Evolutionary conservation across 2,797 vertebrate genomes (phyloP), one percentile per base, ranked within the genome.

Genomic region (Spinus olivaceus): DNA sequence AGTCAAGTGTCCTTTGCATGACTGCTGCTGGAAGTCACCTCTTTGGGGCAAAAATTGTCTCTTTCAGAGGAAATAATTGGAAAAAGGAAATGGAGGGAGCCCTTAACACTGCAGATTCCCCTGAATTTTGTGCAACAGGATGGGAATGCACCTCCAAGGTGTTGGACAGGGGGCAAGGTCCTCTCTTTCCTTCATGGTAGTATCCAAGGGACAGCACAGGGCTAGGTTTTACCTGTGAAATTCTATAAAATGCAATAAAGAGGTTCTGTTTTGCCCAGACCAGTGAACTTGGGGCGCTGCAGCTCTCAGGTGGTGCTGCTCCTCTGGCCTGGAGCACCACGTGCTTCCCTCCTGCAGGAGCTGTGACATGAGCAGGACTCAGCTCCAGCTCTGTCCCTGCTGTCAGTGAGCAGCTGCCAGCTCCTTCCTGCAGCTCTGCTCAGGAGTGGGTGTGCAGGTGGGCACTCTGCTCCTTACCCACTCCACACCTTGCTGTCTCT

Each of bases 1-100:
- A 80, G 63, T 86, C 60, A 82, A 95, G 95, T 74, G 88, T 87
- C 71, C 88, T 93, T 67, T 93, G 86, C 74, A 57, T 67, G 88
- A 20, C 66, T 90, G 81, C 81, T 81, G 74, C 60, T 77, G 17
- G 69, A 90, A 91, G 81, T 87, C 80, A 53, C 74, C 61, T 46
- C 63, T 92, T 64, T 28, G 59, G 88, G 79, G 72, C 10, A 71
- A 72, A 86, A 86, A 47, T 35, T 73, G 14, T 77, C 83, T 80
- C 37, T 73, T 94, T 72, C 67, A 32, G 49, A 88, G n/a, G 33
- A 77, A 86, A 77, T 81, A 90, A 92, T 64, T 72, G 78, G 56
- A 94, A 73, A 44, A 79, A 24, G 42, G 51, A 73, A 53, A 22
- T 0, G 0, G 30, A 76, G 32, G 51, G 32, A 81, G 65, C 54